These are phyloP conservation scores for Rhyacophila evoluta DNA, from an alignment of 2,888 invertebrate species.

Conservation along the genomic window DNA sequence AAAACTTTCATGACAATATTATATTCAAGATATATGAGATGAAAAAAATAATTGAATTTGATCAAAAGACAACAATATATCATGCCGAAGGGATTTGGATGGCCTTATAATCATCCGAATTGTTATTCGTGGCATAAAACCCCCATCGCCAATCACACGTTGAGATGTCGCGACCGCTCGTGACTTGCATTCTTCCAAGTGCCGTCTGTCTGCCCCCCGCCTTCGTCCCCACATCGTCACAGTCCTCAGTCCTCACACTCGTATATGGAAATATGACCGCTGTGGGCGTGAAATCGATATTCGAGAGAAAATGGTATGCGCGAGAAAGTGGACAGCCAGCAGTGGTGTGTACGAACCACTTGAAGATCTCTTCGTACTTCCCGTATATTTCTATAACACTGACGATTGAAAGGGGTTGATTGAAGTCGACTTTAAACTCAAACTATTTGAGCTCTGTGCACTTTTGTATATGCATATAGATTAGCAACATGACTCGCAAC, in stretches of 20 bases:
- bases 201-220: conserved; percentile 13
- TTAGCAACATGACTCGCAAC: too few relatives aligned
- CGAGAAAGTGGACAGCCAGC: conserved; percentile 11
- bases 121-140: conserved; percentile 20
- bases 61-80: conserved; percentile 2
- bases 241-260: conserved; percentile 5
- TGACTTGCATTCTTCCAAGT: conserved; percentile 24
- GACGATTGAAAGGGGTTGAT: too few relatives aligned
- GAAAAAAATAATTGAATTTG: background rate
- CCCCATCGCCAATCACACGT: conserved; percentile 20
- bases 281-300: conserved; percentile 22
- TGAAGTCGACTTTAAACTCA: too few relatives aligned
- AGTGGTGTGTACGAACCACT: background rate
- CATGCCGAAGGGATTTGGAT: conserved; percentile 1
- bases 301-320: conserved; percentile 24
- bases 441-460: too few relatives aligned
- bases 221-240: background rate
- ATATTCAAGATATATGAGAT: background rate
- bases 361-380: background rate
- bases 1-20: too few relatives aligned
- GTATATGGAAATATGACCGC: conserved; percentile 18
- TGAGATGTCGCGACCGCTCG: conserved; percentile 24
- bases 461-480: too few relatives aligned
- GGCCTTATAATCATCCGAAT: conserved; percentile 24
- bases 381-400: too few relatives aligned